phyloP scores from a whole-genome alignment of 2,888 invertebrate species.

The Saturnia pavonia region DNA sequence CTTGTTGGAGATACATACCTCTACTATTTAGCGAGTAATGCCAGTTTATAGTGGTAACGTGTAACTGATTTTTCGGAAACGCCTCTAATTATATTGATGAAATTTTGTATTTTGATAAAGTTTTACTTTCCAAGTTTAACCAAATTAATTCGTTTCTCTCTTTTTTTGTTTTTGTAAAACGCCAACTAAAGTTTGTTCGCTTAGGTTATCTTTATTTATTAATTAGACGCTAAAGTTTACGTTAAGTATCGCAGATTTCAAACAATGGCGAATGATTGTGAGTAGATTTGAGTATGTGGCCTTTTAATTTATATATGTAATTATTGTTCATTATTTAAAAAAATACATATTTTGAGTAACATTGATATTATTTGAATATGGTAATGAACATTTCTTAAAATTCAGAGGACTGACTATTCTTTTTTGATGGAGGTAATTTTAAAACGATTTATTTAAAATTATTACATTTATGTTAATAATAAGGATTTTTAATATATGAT shows the following conservation, averaged over 20 bases:
- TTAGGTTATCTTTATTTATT: neutral
- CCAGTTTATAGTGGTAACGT: too few species aligned
- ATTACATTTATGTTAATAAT: neutral
- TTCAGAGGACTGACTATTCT: neutral
- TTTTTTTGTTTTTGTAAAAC: too few species aligned
- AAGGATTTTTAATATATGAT: neutral
- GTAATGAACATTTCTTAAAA: neutral
- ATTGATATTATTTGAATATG: neutral
- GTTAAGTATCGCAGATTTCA: neutral
- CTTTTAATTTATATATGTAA: neutral
- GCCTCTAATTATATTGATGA: neutral
- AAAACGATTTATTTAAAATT: neutral
- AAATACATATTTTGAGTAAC: neutral
- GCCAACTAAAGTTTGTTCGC: too few species aligned
- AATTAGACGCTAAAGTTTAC: neutral
- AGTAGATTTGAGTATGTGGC: neutral
- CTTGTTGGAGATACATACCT: too few species aligned
- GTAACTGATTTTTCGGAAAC: too few species aligned
- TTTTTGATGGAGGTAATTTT: neutral
- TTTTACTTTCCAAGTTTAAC: neutral
- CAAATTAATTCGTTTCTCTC: too few species aligned
- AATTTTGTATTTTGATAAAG: neutral
- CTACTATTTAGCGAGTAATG: too few species aligned
- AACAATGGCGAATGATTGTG: neutral
- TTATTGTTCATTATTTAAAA: neutral